Percentiles rank a stretch among this genome's conserved stretches.
phyloP scores from a whole-genome alignment of 1,140 invertebrate species.

The Zaprionus camerounensis region DNA sequence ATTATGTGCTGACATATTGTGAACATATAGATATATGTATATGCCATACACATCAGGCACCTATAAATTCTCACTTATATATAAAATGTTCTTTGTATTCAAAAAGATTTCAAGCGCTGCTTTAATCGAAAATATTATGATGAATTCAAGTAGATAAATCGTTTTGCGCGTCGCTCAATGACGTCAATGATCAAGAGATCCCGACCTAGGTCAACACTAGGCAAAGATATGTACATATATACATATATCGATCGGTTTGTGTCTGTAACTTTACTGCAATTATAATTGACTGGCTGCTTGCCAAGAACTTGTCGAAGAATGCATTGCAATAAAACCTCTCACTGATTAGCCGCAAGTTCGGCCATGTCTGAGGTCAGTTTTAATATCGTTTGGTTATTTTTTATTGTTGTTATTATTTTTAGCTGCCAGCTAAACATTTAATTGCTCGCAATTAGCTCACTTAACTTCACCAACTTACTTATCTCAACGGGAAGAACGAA shows the following conservation, averaged over 20 bases:
- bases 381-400: conserved; percentile 21
- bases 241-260: background rate
- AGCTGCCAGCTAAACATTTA: conserved; percentile 22
- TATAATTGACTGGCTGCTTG: conserved; percentile 53
- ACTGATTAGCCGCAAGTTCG: conserved; percentile 29
- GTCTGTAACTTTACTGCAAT: conserved; percentile 24
- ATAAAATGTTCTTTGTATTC: background rate
- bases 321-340: conserved; percentile 9
- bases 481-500: conserved; percentile 20
- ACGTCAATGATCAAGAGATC: conserved; percentile 32
- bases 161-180: background rate
- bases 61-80: background rate
- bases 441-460: conserved; percentile 30
- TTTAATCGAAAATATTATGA: conserved; percentile 9
- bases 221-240: background rate
- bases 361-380: conserved; percentile 72
- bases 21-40: conserved; percentile 5
- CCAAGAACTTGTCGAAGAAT: conserved; percentile 41
- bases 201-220: conserved; percentile 61
- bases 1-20: conserved; percentile 17
- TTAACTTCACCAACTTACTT: conserved; percentile 14
- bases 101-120: conserved; percentile 6
- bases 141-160: conserved; percentile 10
- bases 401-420: conserved; percentile 12
- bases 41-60: background rate